Percentiles rank a stretch among this genome's conserved stretches.
phyloP scores from a whole-genome alignment of 2,797 vertebrate species.

The Rhynchotus rufescens region DNA sequence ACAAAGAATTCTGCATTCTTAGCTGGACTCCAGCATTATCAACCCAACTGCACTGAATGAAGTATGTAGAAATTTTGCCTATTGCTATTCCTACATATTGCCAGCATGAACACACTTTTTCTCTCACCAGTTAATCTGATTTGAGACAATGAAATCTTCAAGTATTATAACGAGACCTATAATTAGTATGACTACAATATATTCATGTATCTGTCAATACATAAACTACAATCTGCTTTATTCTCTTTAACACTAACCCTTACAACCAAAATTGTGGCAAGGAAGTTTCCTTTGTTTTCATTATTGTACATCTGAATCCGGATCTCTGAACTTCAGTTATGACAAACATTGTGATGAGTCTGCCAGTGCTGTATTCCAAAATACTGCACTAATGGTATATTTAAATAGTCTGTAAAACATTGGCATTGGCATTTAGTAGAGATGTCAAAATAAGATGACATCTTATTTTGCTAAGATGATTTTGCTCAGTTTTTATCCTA shows the following conservation, averaged over 20 bases:
- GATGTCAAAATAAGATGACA: slow-evolving; percentile 14
- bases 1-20: neutral
- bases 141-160: slow-evolving; percentile 12
- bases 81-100: neutral
- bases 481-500: neutral
- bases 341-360: neutral
- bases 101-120: neutral
- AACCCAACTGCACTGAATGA: neutral
- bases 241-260: neutral
- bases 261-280: neutral
- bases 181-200: neutral
- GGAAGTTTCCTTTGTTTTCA: neutral
- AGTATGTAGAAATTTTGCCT: neutral
- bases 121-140: neutral
- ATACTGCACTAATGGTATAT: slow-evolving; percentile 16
- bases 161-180: neutral
- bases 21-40: neutral
- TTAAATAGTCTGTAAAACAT: slow-evolving; percentile 31
- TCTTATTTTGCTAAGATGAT: neutral
- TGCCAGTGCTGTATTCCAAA: neutral
- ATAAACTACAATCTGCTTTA: slow-evolving; percentile 19
- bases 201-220: neutral
- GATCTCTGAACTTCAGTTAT: neutral
- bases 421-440: neutral
- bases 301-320: neutral